Percentiles rank a stretch among this genome's conserved stretches.
Conservation (phyloP, 2,888 invertebrate species). For the Tetragonisca angustula region DNA sequence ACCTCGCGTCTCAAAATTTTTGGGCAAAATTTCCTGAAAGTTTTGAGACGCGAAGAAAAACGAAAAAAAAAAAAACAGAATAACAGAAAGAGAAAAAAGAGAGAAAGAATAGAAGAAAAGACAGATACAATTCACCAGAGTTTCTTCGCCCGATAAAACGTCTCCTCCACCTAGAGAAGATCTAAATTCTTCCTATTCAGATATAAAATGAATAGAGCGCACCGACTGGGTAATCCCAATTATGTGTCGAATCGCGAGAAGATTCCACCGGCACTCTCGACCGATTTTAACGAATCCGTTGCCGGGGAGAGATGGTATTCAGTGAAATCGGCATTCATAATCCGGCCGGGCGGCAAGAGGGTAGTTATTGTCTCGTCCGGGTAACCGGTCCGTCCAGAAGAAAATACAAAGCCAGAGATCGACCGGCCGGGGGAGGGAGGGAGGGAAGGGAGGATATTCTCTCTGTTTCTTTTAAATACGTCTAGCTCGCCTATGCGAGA, state of each 20-base stretch:
- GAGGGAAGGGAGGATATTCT: conserved; percentile 1
- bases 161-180: not conserved
- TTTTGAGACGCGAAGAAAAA: not conserved
- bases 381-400: conserved; percentile 20
- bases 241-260: conserved; percentile 37
- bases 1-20: not conserved
- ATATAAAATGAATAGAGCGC: not conserved
- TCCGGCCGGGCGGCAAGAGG: conserved; percentile 6
- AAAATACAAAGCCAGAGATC: conserved; percentile 43
- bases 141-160: conserved; percentile 5
- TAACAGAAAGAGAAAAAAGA: not conserved
- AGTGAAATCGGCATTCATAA: conserved; percentile 42
- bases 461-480: conserved; percentile 46
- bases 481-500: conserved; percentile 40
- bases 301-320: conserved; percentile 13
- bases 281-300: conserved; percentile 28
- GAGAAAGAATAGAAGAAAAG: not conserved
- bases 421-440: conserved; percentile 4
- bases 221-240: conserved; percentile 41
- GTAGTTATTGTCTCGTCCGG: conserved; percentile 58
- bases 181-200: not conserved
- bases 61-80: too few relatives aligned
- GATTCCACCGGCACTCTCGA: not conserved
- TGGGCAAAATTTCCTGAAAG: not conserved
- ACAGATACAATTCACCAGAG: not conserved